These are phyloP conservation scores for Lineus longissimus DNA, from an alignment of 1,140 invertebrate species.

Conservation along the genomic window DNA sequence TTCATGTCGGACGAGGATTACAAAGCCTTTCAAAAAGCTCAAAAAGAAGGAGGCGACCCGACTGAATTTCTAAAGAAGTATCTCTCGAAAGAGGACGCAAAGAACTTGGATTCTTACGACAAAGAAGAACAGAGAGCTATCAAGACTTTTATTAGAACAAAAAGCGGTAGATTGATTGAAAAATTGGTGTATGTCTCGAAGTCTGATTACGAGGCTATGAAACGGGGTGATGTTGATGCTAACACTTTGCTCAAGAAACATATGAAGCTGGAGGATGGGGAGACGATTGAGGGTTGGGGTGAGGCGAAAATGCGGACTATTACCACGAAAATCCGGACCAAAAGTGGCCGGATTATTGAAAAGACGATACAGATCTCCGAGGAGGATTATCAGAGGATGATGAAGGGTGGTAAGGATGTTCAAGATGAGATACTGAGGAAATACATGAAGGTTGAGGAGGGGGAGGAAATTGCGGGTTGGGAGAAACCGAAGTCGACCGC, in stretches of 20 bases:
- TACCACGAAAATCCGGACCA: slow-evolving; percentile 48
- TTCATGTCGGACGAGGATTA: slow-evolving; percentile 49
- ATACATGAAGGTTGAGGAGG: slow-evolving; percentile 40
- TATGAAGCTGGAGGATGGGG: slow-evolving; percentile 33
- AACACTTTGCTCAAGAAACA: slow-evolving; percentile 44
- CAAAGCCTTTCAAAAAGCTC: slow-evolving; percentile 40
- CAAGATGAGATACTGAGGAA: slow-evolving; percentile 37
- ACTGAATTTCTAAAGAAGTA: slow-evolving; percentile 37
- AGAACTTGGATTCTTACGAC: slow-evolving; percentile 47
- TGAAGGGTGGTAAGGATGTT: slow-evolving; percentile 33
- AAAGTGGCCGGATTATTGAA: slow-evolving; percentile 48
- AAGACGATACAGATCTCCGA: slow-evolving; percentile 48
- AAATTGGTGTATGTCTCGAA: slow-evolving; percentile 48
- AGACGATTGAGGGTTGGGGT: slow-evolving; percentile 47
- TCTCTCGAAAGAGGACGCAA: slow-evolving; percentile 44
- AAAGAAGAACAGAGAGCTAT: slow-evolving; percentile 50
- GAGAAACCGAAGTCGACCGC: slow-evolving; percentile 35
- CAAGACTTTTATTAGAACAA: slow-evolving; percentile 48
- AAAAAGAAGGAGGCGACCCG: slow-evolving; percentile 34
- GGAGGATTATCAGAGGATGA: slow-evolving; percentile 48
- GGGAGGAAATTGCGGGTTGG: slow-evolving; percentile 41
- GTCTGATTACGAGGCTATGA: slow-evolving; percentile 47
- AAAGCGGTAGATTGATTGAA: slow-evolving; percentile 48
- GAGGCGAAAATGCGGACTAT: slow-evolving; percentile 51
- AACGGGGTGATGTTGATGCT: slow-evolving; percentile 37